These are phyloP conservation scores for Sturnira hondurensis DNA, from an alignment of 2,113 vertebrate genomes.

Conservation along the genomic window DNA sequence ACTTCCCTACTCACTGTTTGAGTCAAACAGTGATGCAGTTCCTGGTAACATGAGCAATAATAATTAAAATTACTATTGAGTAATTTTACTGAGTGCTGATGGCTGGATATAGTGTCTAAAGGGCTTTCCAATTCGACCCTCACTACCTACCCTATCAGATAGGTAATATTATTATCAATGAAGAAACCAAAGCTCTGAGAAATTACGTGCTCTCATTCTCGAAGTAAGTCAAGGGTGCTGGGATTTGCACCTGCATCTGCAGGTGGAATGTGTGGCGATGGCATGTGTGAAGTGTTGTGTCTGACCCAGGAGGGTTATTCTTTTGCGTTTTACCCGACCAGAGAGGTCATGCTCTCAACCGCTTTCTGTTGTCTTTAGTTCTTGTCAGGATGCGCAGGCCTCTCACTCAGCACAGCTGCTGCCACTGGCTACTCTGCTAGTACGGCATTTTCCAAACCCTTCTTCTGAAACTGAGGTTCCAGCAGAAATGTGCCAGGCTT, in stretches of 20 bases:
- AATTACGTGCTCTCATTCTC: background rate
- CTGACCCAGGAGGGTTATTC: background rate
- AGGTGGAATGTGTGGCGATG: background rate
- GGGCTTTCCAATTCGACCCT: background rate
- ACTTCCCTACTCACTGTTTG: too few relatives aligned
- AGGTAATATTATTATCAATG: background rate
- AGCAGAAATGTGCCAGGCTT: background rate
- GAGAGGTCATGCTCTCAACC: background rate
- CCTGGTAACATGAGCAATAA: background rate
- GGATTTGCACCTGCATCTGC: background rate
- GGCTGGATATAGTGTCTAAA: background rate
- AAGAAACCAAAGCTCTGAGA: background rate
- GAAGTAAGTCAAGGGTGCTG: background rate
- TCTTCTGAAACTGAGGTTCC: background rate
- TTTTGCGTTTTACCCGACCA: background rate
- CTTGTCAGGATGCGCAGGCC: background rate
- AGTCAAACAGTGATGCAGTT: background rate
- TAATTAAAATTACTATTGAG: background rate
- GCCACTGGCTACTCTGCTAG: background rate
- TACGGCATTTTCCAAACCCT: background rate
- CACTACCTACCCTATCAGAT: background rate
- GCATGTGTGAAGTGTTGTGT: background rate
- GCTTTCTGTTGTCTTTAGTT: background rate
- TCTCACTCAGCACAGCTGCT: background rate
- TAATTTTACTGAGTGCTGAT: background rate